These are phyloP conservation scores for Zosterops pallidus DNA, from an alignment of 2,113 vertebrate genomes.

Conservation along the genomic window DNA sequence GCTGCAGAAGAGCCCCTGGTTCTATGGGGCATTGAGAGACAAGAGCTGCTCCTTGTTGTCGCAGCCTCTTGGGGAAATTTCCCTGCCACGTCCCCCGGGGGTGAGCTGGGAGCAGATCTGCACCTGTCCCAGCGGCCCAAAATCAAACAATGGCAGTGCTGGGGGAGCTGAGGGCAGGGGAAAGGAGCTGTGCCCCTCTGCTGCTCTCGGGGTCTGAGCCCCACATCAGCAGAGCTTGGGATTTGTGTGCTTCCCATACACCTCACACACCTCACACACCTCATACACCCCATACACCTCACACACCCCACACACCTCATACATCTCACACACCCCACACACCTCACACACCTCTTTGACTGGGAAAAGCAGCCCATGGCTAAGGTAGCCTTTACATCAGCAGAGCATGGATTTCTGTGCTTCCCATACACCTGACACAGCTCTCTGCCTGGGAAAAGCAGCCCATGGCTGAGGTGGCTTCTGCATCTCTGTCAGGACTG, in stretches of 20 bases:
- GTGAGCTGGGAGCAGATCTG: conserved; percentile 32
- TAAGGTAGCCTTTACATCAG: background rate
- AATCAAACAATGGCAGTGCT: background rate
- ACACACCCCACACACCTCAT: too few species aligned
- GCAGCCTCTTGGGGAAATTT: background rate
- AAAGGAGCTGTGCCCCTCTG: background rate
- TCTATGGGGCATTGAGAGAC: conserved; percentile 46
- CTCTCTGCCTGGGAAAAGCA: background rate
- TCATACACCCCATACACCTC: too few species aligned
- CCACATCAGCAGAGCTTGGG: background rate
- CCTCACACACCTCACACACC: background rate
- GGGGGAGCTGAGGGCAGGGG: background rate
- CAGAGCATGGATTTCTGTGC: background rate
- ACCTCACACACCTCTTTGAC: too few species aligned
- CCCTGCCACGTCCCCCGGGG: background rate
- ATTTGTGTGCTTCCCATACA: too few species aligned
- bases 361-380: too few species aligned
- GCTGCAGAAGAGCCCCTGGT: background rate
- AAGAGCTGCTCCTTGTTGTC: conserved; percentile 6
- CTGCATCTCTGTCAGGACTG: background rate
- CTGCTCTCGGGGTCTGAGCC: background rate
- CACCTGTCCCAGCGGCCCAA: conserved; percentile 10
- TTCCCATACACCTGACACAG: accelerated
- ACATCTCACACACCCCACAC: too few species aligned
- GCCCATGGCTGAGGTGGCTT: accelerated